phyloP scores from a whole-genome alignment of 2,797 vertebrate species.

The Rhinichthys osculus region DNA sequence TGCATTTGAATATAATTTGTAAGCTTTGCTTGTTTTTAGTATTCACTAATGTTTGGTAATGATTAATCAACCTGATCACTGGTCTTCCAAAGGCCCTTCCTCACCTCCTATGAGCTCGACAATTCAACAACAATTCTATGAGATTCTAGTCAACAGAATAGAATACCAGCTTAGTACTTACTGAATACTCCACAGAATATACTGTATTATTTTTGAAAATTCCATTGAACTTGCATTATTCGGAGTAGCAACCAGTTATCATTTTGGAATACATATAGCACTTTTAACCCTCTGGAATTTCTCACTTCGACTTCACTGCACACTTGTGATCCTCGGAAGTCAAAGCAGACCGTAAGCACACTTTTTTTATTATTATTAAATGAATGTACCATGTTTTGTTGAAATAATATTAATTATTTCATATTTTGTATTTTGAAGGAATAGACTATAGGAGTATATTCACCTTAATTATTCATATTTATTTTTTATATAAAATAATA shows the following conservation, averaged over 20 bases:
- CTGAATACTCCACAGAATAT: slow-evolving; percentile 3
- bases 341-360: not conserved
- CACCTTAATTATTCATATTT: not conserved
- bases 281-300: not conserved
- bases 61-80: not conserved
- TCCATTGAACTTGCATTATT: not conserved
- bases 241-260: not conserved
- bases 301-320: not conserved
- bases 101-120: not conserved
- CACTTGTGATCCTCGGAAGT: not conserved
- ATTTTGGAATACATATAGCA: not conserved
- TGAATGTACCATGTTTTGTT: not conserved
- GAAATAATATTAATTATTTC: not conserved
- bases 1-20: not conserved
- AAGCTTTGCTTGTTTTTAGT: not conserved
- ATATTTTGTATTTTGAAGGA: not conserved
- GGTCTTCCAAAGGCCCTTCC: slow-evolving; percentile 26
- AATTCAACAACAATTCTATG: not conserved
- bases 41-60: no score
- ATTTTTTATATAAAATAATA: not conserved
- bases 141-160: slow-evolving; percentile 10
- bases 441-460: not conserved
- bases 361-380: not conserved
- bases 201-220: not conserved
- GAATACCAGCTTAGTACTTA: slow-evolving; percentile 23